Evolutionary conservation across 2,113 vertebrate species (phyloP), one percentile per base, ranked within the genome.

Genomic region (Dissostichus mawsoni): DNA sequence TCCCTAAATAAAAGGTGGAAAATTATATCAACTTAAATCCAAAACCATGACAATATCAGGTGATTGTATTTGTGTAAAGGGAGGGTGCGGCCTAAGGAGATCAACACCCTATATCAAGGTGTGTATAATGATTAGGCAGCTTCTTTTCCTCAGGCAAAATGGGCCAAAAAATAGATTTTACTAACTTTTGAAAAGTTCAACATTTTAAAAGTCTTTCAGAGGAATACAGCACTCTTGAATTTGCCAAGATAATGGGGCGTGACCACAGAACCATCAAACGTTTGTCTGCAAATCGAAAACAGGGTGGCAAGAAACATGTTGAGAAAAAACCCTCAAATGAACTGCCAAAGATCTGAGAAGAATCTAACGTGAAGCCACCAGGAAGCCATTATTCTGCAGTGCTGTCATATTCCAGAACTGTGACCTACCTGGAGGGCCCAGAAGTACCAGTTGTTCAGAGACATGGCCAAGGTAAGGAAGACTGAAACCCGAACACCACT

Each of bases 261-360:
- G 17, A 80, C 45, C 70, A n/a, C 16, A 0, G 5, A 63, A 55
- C 33, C 2, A 45, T 63, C 14, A 47, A 55, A 11, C 1, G 3
- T 55, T 56, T 78, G 6, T 20, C 33, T 50, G 55, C 29, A 78
- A 63, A 78, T 55, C 36, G 50, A 33, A 67, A 63, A 78, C 57
- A 63, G 57, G 33, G 65, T 52, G 1, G 4, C 13, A 63, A 55
- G 23, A 70, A 70, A 47, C 10, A 8, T 18, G 33, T 61, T 11
- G 58, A 61, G 29, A 36, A 17, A 36, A 17, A 17, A 61, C 8
- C 10, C 10, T 8, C 20, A 55, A 59, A 78, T 29, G 6, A 53
- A 61, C 64, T 58, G 71, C 7, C 47, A 36, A 36, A 36, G 33
- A 36, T 36, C 33, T 36, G 33, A 36, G 6, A 36, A 36, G 33